Evolutionary conservation across 2,888 invertebrate species (phyloP).

Genomic region (Aphodius sticticus): DNA sequence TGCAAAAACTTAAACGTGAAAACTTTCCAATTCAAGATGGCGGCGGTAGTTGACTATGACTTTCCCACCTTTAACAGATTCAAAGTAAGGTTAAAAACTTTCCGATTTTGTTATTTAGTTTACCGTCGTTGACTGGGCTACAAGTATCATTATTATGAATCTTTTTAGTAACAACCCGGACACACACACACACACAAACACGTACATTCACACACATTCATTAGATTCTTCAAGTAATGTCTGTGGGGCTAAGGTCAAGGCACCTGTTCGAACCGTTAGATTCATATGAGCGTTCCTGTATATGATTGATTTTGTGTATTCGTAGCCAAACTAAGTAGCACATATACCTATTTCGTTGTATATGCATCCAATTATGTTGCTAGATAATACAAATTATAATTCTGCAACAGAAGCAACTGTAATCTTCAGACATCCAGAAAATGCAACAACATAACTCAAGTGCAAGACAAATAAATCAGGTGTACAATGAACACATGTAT

Average conservation of each 20-base stretch:
- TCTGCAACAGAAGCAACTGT: not conserved
- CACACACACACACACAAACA: not conserved
- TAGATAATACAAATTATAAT: not conserved
- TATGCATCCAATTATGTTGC: not conserved
- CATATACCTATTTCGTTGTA: not conserved
- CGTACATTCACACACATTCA: not conserved
- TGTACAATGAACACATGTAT: not conserved
- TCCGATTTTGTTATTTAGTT: not conserved
- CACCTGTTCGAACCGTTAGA: not conserved
- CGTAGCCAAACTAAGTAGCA: not conserved
- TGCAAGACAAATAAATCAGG: not conserved
- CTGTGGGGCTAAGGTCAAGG: not conserved
- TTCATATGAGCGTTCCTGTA: not conserved
- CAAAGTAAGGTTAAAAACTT: not conserved
- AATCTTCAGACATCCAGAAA: not conserved
- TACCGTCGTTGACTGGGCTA: not conserved
- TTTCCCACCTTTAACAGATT: not conserved
- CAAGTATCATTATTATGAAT: not conserved
- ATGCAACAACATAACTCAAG: not conserved
- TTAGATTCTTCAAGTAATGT: not conserved
- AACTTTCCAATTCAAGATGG: not conserved
- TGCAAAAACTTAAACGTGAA: not conserved
- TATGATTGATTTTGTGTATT: not conserved
- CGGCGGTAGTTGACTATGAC: not conserved
- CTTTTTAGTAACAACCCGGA: no score